phyloP scores from a whole-genome alignment of 2,113 vertebrate species.

The Bolborhynchus lineola region DNA sequence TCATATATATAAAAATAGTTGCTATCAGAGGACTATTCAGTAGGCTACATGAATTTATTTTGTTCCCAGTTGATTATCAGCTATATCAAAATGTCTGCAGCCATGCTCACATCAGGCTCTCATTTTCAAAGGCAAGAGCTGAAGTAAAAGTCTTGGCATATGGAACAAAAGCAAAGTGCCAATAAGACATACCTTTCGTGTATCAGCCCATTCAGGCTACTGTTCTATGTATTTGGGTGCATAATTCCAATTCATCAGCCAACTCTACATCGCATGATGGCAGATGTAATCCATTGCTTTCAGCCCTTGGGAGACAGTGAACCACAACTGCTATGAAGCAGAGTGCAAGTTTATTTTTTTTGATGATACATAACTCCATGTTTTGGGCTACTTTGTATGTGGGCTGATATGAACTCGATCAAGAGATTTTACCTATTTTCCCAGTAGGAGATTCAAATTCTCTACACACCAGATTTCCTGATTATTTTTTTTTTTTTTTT shows the following conservation, averaged over 20 bases:
- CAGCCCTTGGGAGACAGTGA: neutral
- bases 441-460: neutral
- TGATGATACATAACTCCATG: neutral
- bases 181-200: neutral
- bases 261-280: neutral
- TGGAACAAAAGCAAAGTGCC: neutral
- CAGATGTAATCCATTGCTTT: neutral
- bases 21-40: neutral
- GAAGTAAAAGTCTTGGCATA: neutral
- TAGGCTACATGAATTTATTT: neutral
- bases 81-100: neutral
- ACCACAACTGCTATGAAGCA: fast-evolving
- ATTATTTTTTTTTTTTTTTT: neutral
- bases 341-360: neutral
- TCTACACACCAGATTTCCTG: neutral
- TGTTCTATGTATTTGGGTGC: fast-evolving
- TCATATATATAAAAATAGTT: neutral
- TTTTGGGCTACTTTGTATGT: neutral
- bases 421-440: neutral
- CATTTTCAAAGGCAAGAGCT: neutral
- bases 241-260: neutral
- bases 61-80: neutral
- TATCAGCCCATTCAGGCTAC: neutral
- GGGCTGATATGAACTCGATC: neutral
- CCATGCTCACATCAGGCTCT: neutral